Evolutionary conservation across 1,140 invertebrate species (phyloP).

Genomic region (Zelostemma sp.): DNA sequence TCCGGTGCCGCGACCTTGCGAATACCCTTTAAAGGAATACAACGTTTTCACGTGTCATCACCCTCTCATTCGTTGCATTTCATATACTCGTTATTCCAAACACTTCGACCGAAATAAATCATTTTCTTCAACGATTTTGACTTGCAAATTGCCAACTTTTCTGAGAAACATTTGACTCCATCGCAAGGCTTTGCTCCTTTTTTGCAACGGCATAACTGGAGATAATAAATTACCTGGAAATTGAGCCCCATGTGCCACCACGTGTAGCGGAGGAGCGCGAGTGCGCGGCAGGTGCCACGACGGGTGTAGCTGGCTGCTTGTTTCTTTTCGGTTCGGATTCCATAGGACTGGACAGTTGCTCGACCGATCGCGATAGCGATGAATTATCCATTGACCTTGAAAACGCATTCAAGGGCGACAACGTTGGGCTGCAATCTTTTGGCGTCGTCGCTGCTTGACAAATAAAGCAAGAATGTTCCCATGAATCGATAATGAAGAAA

Average conservation of each 20-base stretch:
- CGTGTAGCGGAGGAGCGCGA: constrained; percentile 66
- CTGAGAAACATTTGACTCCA: too few species aligned
- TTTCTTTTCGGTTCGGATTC: constrained; percentile 71
- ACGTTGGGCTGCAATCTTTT: constrained; percentile 85
- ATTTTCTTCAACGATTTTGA: too few species aligned
- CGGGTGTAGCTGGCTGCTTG: constrained; percentile 61
- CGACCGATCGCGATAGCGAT: constrained; percentile 83
- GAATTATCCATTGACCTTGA: constrained; percentile 81
- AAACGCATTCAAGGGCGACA: constrained; percentile 84
- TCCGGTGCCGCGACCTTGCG: constrained; percentile 85
- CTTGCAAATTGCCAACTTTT: too few species aligned
- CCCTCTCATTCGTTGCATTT: too few species aligned
- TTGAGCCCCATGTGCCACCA: constrained; percentile 71
- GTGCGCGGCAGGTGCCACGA: constrained; percentile 63
- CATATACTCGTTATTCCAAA: too few species aligned
- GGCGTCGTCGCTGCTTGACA: constrained; percentile 78
- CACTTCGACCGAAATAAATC: too few species aligned
- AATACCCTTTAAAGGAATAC: constrained; percentile 75
- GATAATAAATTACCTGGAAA: constrained; percentile 62
- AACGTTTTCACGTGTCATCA: too few species aligned
- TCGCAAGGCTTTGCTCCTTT: too few species aligned
- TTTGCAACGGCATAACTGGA: too few species aligned
- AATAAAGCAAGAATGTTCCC: constrained; percentile 25
- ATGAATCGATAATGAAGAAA: constrained; percentile 36
- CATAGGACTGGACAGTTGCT: constrained; percentile 77